A percentile compares a stretch with the other conserved stretches of the same genome.
Conservation (phyloP, 2,888 invertebrate genomes). For the Dendrolimus pini region DNA sequence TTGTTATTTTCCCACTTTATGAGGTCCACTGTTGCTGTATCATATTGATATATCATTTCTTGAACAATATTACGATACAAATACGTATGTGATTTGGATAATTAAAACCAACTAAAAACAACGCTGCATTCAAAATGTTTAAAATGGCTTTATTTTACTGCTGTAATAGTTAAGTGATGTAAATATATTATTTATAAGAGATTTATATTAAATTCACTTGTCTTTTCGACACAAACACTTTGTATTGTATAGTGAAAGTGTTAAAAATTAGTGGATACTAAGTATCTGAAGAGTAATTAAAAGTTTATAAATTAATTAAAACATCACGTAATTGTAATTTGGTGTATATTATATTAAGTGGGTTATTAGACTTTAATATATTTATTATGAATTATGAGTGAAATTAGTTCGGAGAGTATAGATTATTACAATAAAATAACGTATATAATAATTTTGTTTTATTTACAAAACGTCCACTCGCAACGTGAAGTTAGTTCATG, state of each 20-base stretch:
- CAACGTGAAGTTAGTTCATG: too few relatives aligned
- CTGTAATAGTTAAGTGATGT: too few relatives aligned
- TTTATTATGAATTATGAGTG: constrained; percentile 16
- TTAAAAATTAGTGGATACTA: not conserved
- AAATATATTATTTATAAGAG: too few relatives aligned
- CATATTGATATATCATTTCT: too few relatives aligned
- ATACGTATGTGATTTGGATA: too few relatives aligned
- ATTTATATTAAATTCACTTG: too few relatives aligned
- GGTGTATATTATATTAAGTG: not conserved
- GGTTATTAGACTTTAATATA: constrained; percentile 10
- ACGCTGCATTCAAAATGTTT: too few relatives aligned
- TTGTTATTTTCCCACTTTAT: too few relatives aligned
- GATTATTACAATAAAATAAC: constrained; percentile 25
- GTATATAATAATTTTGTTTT: not conserved
- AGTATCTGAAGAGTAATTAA: constrained; percentile 12
- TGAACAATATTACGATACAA: too few relatives aligned
- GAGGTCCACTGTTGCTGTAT: too few relatives aligned
- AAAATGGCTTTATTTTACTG: too few relatives aligned
- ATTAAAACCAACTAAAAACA: too few relatives aligned
- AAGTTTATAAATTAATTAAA: constrained; percentile 9
- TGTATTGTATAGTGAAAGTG: not conserved
- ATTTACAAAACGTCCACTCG: constrained; percentile 7
- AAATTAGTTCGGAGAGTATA: constrained; percentile 15
- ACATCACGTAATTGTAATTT: not conserved
- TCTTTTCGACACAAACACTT: not conserved